A percentile compares a stretch with the other conserved stretches of the same genome.
These are phyloP conservation scores for Frankliniella fusca DNA, from an alignment of 2,888 invertebrate species.

Conservation along the genomic window DNA sequence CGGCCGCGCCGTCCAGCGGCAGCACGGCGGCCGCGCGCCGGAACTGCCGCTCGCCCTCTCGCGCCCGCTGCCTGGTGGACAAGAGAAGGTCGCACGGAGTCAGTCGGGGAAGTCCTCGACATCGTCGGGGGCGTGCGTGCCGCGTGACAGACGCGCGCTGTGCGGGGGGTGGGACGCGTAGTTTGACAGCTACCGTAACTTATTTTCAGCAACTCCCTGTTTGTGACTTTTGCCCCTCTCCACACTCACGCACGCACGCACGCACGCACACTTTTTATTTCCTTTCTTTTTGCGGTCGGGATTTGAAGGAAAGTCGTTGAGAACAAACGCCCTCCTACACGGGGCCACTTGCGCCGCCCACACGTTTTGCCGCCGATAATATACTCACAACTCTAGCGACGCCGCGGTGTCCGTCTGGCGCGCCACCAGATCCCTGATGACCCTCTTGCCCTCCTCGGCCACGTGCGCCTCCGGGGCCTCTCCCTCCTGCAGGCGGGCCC, in stretches of 20 bases:
- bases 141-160: too few relatives aligned
- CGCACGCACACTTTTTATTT: too few relatives aligned
- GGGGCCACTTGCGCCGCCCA: neutral
- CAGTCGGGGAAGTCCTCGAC: neutral
- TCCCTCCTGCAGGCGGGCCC: neutral
- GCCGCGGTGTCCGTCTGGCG: neutral
- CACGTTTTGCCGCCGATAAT: too few relatives aligned
- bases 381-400: neutral
- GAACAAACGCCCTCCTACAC: neutral
- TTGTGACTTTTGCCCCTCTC: too few relatives aligned
- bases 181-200: too few relatives aligned
- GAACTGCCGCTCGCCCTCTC: neutral
- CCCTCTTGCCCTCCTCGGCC: slow-evolving; percentile 12
- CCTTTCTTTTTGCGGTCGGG: neutral
- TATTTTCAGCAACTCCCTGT: too few relatives aligned
- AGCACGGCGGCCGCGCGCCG: slow-evolving; percentile 10
- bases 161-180: too few relatives aligned
- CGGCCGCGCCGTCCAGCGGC: neutral
- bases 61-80: neutral
- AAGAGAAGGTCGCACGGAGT: neutral
- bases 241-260: too few relatives aligned
- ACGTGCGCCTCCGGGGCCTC: slow-evolving; percentile 12
- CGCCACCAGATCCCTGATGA: slow-evolving; percentile 12
- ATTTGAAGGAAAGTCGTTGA: neutral
- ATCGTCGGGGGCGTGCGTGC: too few relatives aligned